These are phyloP conservation scores for Podarcis raffonei DNA, from an alignment of 2,113 vertebrate species.

Conservation along the genomic window DNA sequence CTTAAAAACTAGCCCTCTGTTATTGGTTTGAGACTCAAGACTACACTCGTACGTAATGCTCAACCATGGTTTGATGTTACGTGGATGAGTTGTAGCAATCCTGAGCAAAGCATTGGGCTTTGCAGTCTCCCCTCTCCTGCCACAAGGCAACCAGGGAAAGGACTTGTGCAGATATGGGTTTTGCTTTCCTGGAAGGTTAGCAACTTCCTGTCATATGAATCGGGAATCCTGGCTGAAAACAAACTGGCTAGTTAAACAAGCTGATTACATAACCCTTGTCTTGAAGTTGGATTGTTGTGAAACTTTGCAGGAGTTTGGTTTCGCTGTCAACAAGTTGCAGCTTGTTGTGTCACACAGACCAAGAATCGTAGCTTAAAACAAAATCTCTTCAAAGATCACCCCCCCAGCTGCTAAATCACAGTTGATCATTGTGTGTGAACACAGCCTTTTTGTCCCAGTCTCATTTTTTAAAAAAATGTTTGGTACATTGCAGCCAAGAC, in stretches of 20 bases:
- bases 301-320: no score
- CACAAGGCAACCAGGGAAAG: not conserved
- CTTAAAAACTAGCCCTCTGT: not conserved
- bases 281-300: no score
- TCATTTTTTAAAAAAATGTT: not conserved
- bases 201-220: not conserved
- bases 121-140: not conserved
- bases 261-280: no score
- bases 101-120: not conserved
- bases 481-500: not conserved
- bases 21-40: not conserved
- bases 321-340: no score
- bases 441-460: not conserved
- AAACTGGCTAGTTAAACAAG: not conserved
- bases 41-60: not conserved
- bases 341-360: no score
- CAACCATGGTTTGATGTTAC: not conserved
- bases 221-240: not conserved
- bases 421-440: not conserved
- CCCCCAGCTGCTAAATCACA: no score
- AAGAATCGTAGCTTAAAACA: no score
- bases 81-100: not conserved
- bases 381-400: no score
- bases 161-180: not conserved
- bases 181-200: not conserved